Percentiles rank a stretch among this genome's conserved stretches.
Evolutionary conservation across 2,888 invertebrate species (phyloP).

Genomic region (Mesochorus sp.): DNA sequence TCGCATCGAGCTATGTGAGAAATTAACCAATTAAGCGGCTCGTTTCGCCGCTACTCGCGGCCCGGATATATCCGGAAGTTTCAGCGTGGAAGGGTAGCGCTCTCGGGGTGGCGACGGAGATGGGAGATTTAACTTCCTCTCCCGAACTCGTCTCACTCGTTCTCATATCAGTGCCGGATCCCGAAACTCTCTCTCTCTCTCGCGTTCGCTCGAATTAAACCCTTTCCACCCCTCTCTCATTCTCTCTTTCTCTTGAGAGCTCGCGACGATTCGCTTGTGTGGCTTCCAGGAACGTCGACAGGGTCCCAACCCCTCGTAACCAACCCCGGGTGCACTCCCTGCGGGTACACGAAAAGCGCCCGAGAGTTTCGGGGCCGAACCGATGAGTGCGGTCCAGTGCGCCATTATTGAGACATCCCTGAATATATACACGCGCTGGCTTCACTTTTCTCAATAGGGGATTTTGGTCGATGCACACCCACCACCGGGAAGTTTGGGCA

Average conservation of each 20-base stretch:
- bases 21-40: constrained; percentile 79
- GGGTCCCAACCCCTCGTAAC: not conserved
- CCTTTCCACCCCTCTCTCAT: no score
- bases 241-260: not conserved
- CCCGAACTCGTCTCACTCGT: not conserved
- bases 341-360: constrained; percentile 20
- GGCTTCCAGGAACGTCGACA: constrained; percentile 37
- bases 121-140: not conserved
- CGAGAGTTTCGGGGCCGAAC: constrained; percentile 35
- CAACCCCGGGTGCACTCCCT: not conserved
- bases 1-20: constrained; percentile 71
- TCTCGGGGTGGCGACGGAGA: not conserved
- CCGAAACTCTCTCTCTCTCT: not conserved
- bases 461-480: constrained; percentile 6
- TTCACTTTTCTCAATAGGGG: constrained; percentile 13
- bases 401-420: constrained; percentile 59
- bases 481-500: not conserved
- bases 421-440: not conserved
- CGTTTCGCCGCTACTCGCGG: constrained; percentile 42
- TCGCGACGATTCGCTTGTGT: constrained; percentile 29
- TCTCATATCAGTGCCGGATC: not conserved
- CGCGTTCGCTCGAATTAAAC: constrained; percentile 1
- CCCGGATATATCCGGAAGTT: constrained; percentile 47
- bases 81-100: constrained; percentile 22
- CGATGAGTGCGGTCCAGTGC: constrained; percentile 42